Evolutionary conservation across 2,113 vertebrate genomes (phyloP), one percentile per base, ranked within the genome.

Genomic region (Nothoprocta perdicaria): DNA sequence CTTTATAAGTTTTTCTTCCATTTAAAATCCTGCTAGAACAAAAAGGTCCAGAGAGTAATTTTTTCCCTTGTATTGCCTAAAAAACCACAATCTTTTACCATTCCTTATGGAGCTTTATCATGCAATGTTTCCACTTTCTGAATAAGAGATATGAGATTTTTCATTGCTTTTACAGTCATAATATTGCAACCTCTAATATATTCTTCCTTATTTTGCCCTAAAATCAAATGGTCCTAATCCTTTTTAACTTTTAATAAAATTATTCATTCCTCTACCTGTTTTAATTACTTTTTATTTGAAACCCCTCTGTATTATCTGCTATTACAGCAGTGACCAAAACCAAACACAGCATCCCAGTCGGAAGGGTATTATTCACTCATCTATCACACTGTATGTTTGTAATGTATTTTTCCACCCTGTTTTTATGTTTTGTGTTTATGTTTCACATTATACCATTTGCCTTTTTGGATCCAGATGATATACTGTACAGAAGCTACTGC

Each of bases 231-330:
- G 45, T 52, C 57, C 22, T 82, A 93, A 87, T 78, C 50, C 31
- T 80, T 95, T 93, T 89, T 68, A 78, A 85, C 50, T 67, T 90
- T 87, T 87, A 15, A 74, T 79, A 77, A 94, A 89, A 80, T 52
- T 74, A 33, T 78, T 84, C 45, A 50, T 78, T 93, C 45, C 50
- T 85, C 38, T 91, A 67, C 33, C 89, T 89, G 87, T 77, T 95
- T 80, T 94, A 92, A 92, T 90, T 82, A 90, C 73, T 75, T 86
- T 93, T 89, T 83, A 40, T 93, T 84, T 90, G 79, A 90, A 90
- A 80, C 52, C 38, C 19, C 65, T 77, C 88, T 90, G 10, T 21
- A 62, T 77, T 90, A 82, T 71, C 55, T 87, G 33, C 65, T 75
- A 29, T 29, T 68, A 89, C 77, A 67, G 24, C 75, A 90, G 50